Evolutionary conservation across 2,113 vertebrate genomes (phyloP), one percentile per base, ranked within the genome.

Genomic region (Poeciliopsis turrubarensis): DNA sequence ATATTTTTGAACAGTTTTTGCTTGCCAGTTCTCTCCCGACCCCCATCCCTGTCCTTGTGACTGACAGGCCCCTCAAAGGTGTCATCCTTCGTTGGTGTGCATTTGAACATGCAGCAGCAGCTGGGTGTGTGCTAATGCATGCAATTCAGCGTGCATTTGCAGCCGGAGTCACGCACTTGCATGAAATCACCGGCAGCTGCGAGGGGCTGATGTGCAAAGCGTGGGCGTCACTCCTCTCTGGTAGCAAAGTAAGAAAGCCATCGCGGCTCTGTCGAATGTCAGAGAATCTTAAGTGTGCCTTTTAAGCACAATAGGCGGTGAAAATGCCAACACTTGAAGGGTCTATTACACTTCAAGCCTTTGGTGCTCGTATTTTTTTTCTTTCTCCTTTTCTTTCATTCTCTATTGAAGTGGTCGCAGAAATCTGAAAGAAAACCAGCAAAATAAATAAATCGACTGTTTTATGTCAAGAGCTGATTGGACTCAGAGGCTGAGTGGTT

Each of bases 281-380:
- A 92, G 82, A 72, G 80, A 76, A 79, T 88, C 90, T 89, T 89
- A 93, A 93, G 91, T 89, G 85, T 87, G 87, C 75, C 89, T 92
- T 92, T 89, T 91, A 92, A 91, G 84, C 85, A 90, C 91, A 93
- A 92, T 90, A 88, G 89, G 86, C 73, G 70, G 79, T 81, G 86
- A 83, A 93, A 93, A 94, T 94, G 93, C 93, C 92, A 93, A 82
- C 84, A 81, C 86, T 91, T 92, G 91, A 91, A 90, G 89, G 89
- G 84, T 90, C 86, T 86, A 90, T 93, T 90, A 89, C 86, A 81
- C 87, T 89, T 87, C 65, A 88, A 87, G 85, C 77, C 85, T 89
- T 89, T 79, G 81, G 70, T 80, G 84, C 41, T 47, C 68, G 39
- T 68, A n/a, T 72, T 77, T 71, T 68, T 67, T 31, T 31, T 31